Evolutionary conservation across 2,888 invertebrate genomes (phyloP).

Genomic region (Macaria liturata): DNA sequence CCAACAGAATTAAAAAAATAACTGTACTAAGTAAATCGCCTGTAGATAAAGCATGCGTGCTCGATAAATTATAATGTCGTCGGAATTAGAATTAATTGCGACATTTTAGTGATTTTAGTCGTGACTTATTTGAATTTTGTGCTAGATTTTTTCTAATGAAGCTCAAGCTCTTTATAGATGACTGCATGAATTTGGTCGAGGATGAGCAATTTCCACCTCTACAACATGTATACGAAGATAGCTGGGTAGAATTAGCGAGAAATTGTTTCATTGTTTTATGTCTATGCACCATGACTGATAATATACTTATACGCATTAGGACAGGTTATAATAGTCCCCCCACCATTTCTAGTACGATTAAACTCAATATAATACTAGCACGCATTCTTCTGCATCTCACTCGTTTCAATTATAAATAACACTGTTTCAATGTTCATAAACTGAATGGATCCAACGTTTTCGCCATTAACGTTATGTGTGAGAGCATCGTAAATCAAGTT

Average conservation of each 20-base stretch:
- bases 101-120: background rate
- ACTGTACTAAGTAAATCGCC: conserved; percentile 32
- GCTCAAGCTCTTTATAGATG: no score
- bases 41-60: conserved; percentile 34
- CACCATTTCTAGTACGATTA: no score
- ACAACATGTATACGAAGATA: no score
- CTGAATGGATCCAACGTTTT: conserved; percentile 15
- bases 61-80: conserved; percentile 21
- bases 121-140: conserved; percentile 2
- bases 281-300: no score
- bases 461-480: conserved; percentile 15
- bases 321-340: no score
- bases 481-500: conserved; percentile 18
- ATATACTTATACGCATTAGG: no score
- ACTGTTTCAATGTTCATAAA: conserved; percentile 4
- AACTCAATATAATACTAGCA: no score
- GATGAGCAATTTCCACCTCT: no score
- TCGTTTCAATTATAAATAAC: conserved; percentile 11
- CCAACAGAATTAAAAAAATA: conserved; percentile 30
- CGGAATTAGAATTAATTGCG: conserved; percentile 1
- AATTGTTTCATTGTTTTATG: no score
- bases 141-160: background rate
- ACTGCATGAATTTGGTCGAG: no score
- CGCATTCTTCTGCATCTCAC: background rate
- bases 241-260: no score